phyloP scores from a whole-genome alignment of 2,888 invertebrate genomes.

The Protodeltote pygarga region DNA sequence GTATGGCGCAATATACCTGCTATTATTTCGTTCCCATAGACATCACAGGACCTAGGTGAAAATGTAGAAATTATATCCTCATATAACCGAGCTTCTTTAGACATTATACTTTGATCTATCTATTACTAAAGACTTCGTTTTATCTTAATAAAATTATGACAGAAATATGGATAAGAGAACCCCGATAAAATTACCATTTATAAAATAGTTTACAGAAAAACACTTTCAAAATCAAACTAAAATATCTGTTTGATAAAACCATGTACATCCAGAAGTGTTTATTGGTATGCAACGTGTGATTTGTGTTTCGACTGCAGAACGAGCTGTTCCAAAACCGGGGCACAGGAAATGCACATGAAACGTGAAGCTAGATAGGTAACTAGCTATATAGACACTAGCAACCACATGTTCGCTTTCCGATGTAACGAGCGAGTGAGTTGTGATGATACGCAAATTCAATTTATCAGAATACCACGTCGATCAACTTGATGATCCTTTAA shows the following conservation, averaged over 20 bases:
- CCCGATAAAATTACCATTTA: too few relatives aligned
- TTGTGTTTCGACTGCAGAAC: constrained; percentile 44
- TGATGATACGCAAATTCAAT: constrained; percentile 44
- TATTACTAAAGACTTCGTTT: too few relatives aligned
- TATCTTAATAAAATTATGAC: too few relatives aligned
- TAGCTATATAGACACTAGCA: constrained; percentile 30
- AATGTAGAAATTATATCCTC: too few relatives aligned
- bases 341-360: constrained; percentile 61
- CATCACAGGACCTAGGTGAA: too few relatives aligned
- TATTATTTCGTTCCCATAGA: too few relatives aligned
- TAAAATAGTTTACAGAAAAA: too few relatives aligned
- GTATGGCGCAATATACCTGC: too few relatives aligned
- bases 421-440: constrained; percentile 30
- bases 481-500: neutral
- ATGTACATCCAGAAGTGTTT: constrained; percentile 28
- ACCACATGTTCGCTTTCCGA: constrained; percentile 42
- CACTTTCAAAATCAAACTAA: constrained; percentile 24
- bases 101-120: too few relatives aligned
- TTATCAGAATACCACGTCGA: constrained; percentile 23
- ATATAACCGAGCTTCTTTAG: too few relatives aligned
- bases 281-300: constrained; percentile 38
- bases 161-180: too few relatives aligned
- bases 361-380: constrained; percentile 28
- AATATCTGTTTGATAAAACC: too few relatives aligned
- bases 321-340: constrained; percentile 56